Conservation (phyloP, 2,113 vertebrate genomes). For the Scatophagus argus region DNA sequence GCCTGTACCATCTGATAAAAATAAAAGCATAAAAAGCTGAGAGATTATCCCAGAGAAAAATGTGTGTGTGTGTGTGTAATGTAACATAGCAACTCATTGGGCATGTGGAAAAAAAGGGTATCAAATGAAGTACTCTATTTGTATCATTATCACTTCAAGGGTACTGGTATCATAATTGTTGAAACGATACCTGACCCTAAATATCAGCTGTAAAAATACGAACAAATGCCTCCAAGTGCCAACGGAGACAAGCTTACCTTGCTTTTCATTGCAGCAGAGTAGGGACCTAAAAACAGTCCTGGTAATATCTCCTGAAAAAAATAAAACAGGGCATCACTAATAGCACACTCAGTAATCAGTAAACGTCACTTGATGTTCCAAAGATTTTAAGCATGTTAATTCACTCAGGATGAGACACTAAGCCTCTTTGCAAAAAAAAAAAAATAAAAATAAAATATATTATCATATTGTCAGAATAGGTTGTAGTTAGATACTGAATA, state of each 20-base stretch:
- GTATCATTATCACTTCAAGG: too few species aligned
- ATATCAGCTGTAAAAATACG: background rate
- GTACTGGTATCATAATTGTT: too few species aligned
- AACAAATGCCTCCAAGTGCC: background rate
- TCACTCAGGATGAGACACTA: background rate
- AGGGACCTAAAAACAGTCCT: conserved; percentile 97
- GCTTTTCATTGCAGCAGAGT: conserved; percentile 99
- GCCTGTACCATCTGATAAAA: too few species aligned
- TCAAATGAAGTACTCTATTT: too few species aligned
- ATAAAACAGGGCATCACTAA: conserved; percentile 9
- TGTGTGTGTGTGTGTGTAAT: too few species aligned
- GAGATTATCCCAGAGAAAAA: too few species aligned
- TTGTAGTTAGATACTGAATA: background rate
- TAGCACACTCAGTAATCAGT: background rate
- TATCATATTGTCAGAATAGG: background rate
- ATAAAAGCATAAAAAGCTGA: too few species aligned
- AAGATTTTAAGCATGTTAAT: background rate
- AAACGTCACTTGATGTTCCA: background rate
- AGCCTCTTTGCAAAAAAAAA: background rate
- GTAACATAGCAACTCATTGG: too few species aligned
- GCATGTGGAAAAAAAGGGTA: too few species aligned
- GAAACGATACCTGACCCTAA: too few species aligned
- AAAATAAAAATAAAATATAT: too few species aligned
- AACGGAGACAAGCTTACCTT: conserved; percentile 93
- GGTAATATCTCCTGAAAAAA: conserved; percentile 94